Evolutionary conservation across 2,113 vertebrate genomes (phyloP), one percentile per base, ranked within the genome.

Genomic region (Vulpes ferrilata): DNA sequence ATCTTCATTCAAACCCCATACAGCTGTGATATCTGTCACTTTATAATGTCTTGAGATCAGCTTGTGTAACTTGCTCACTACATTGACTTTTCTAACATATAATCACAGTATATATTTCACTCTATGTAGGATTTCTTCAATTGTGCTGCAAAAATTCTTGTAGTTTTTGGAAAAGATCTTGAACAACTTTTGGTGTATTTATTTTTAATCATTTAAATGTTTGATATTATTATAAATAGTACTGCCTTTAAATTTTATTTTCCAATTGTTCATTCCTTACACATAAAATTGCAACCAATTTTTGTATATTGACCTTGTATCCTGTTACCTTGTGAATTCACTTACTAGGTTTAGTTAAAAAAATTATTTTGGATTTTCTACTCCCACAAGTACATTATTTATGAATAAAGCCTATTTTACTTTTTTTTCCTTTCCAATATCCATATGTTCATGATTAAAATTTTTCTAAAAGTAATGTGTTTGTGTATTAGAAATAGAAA

Each of bases 371-470:
- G 60, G 3, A 17, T 60, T 48, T 48, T 51, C 12, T 32, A 25
- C 35, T 35, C 73, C 22, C 16, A 35, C 12, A 38, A 64, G 59
- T 16, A 30, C 62, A 55, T 35, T 57, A 27, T 17, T 62, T 30
- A 6, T 53, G 35, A 67, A 67, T 15, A 10, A 38, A 93, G 53
- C 0, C 7, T 20, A 11, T 27, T 69, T n/a, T 9, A 12, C 4
- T 19, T 79, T 80, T 69, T 57, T 69, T 57, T 53, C 27, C 15
- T 80, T 23, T 35, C 65, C n/a, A 48, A 12, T 60, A 12, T 78
- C 27, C 25, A 1, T 5, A 3, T 20, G 0, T 11, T 30, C 38
- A 35, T 12, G 2, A 27, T 53, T 11, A 13, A 62, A 32, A 23
- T 53, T 43, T 81, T 74, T 51, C 51, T 23, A 11, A 27, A 16